phyloP scores from a whole-genome alignment of 2,888 invertebrate species.

The Synergus gifuensis region DNA sequence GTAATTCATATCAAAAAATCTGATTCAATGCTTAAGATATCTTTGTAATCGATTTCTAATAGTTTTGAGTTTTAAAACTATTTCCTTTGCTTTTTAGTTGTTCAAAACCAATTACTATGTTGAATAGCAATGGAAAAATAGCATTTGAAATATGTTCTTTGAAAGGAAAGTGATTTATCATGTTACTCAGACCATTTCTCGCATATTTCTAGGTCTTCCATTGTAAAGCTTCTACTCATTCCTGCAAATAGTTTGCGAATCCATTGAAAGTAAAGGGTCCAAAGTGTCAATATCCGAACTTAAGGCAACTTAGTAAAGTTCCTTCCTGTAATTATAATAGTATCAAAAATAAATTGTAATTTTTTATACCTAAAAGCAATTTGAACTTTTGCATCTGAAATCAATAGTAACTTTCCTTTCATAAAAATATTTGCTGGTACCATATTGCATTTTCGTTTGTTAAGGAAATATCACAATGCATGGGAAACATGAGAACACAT shows the following conservation, averaged over 20 bases:
- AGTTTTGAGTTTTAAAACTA: too few species aligned
- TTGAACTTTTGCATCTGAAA: background rate
- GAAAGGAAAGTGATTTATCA: too few species aligned
- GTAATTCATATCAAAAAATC: background rate
- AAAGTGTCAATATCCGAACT: background rate
- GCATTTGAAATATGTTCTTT: background rate
- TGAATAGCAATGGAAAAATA: background rate
- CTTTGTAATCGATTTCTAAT: background rate
- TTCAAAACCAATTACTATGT: background rate
- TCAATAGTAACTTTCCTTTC: background rate
- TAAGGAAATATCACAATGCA: background rate
- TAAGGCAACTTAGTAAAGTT: background rate
- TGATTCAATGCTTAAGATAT: background rate
- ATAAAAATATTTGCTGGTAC: background rate
- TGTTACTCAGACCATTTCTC: background rate
- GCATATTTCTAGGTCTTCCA: background rate
- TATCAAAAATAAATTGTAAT: background rate
- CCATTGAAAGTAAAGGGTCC: constrained; percentile 6
- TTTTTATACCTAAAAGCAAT: background rate
- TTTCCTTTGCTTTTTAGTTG: background rate
- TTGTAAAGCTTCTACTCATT: constrained; percentile 13
- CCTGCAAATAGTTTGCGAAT: background rate
- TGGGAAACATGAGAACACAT: background rate
- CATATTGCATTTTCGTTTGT: background rate
- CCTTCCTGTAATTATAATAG: background rate